A percentile compares a stretch with the other conserved stretches of the same genome.
phyloP scores from a whole-genome alignment of 2,113 vertebrate genomes.

The Mustela nigripes region DNA sequence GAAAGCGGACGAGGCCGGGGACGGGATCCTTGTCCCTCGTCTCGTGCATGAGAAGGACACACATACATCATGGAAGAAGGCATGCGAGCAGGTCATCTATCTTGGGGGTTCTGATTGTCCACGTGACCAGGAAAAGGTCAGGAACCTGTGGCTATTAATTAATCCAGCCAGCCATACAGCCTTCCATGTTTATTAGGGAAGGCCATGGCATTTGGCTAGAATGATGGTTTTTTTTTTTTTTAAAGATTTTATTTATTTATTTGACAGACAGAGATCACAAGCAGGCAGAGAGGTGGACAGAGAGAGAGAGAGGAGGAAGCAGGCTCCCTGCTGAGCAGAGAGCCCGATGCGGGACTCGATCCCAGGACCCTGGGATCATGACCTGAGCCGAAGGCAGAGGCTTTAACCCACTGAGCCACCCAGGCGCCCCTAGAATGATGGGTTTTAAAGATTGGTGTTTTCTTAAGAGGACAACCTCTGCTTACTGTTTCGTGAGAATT shows the following conservation, averaged over 20 bases:
- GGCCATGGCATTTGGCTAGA: slow-evolving; percentile 83
- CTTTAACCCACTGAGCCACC: too few relatives aligned
- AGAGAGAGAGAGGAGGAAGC: too few relatives aligned
- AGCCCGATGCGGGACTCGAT: too few relatives aligned
- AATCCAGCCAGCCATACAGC: slow-evolving; percentile 86
- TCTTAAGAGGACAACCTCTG: slow-evolving; percentile 84
- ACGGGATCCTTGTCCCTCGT: background rate
- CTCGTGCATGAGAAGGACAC: slow-evolving; percentile 70
- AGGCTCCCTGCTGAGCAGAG: too few relatives aligned
- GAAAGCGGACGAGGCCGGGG: background rate
- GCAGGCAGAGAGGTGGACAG: too few relatives aligned
- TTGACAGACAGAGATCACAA: too few relatives aligned
- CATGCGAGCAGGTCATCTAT: slow-evolving; percentile 84
- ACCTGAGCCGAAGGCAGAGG: too few relatives aligned
- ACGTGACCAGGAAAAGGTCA: slow-evolving; percentile 86
- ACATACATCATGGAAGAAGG: slow-evolving; percentile 78
- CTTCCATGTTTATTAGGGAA: slow-evolving; percentile 84
- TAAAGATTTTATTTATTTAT: too few relatives aligned
- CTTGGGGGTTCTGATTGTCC: slow-evolving; percentile 84
- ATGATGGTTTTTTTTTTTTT: slow-evolving; percentile 68
- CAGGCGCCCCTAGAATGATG: slow-evolving; percentile 78
- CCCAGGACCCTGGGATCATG: too few relatives aligned
- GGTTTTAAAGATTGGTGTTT: slow-evolving; percentile 84
- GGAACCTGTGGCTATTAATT: slow-evolving; percentile 88
- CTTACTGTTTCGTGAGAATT: slow-evolving; percentile 73